Evolutionary conservation across 1,140 invertebrate genomes (phyloP).

Genomic region (Drepana arcuata): DNA sequence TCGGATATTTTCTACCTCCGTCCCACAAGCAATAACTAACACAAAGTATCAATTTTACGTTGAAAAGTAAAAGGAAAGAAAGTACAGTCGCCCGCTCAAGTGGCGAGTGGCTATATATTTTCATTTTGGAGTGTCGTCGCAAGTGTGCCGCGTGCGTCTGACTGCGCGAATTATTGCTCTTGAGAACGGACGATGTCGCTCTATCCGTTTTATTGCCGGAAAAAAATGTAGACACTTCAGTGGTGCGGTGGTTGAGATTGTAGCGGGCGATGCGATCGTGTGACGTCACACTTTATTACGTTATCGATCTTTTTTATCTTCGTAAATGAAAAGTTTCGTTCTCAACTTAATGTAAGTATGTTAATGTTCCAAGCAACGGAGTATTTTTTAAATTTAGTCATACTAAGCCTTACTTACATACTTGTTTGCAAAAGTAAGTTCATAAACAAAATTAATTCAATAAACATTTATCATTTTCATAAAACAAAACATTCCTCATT

Average conservation of each 20-base stretch:
- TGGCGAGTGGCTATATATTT: constrained; percentile 32
- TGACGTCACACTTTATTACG: background rate
- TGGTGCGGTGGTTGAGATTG: background rate
- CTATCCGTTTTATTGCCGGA: constrained; percentile 10
- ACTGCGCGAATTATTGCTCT: constrained; percentile 28
- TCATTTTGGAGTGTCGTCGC: constrained; percentile 19
- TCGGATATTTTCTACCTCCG: no score
- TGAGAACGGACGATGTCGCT: constrained; percentile 13
- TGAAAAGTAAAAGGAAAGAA: no score
- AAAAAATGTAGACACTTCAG: constrained; percentile 2
- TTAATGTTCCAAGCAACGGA: no score
- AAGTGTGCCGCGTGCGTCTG: constrained; percentile 22
- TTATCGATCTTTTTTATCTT: background rate
- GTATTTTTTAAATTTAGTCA: no score
- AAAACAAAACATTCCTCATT: no score
- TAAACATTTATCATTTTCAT: no score
- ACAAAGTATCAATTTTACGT: no score
- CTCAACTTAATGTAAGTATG: background rate
- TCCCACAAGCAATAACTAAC: background rate
- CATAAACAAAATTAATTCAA: no score
- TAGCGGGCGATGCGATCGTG: background rate
- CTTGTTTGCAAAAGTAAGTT: no score
- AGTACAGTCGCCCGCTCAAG: constrained; percentile 1
- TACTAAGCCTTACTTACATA: no score
- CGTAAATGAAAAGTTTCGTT: background rate